A percentile compares a stretch with the other conserved stretches of the same genome.
phyloP scores from a whole-genome alignment of 2,797 vertebrate species.

The Antrozous pallidus region DNA sequence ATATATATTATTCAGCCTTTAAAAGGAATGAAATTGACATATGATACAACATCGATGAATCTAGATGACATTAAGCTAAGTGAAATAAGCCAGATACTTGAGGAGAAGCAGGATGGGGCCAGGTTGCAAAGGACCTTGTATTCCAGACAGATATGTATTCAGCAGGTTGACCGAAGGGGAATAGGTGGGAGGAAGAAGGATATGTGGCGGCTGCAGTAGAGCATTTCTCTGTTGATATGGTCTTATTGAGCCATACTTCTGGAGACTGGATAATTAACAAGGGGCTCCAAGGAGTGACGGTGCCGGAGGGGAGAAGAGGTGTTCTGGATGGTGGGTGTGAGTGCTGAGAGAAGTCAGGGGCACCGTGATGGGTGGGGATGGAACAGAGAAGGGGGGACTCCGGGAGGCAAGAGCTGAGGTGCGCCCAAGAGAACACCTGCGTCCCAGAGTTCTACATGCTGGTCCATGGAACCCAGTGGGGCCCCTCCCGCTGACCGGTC shows the following conservation, averaged over 20 bases:
- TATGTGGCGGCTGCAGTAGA: neutral
- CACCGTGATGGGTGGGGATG: too few species aligned
- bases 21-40: neutral
- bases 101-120: neutral
- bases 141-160: neutral
- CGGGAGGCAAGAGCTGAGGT: neutral
- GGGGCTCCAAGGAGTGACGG: neutral
- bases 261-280: neutral
- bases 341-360: neutral
- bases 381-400: neutral
- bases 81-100: too few species aligned
- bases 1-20: neutral
- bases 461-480: neutral
- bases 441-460: neutral
- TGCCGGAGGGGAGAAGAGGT: neutral
- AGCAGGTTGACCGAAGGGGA: neutral
- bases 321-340: neutral
- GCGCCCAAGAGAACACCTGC: neutral
- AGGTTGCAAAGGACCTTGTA: neutral
- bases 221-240: neutral
- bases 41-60: too few species aligned
- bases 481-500: neutral
- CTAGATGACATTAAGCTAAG: too few species aligned
- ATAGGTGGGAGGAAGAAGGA: too few species aligned
- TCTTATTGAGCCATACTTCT: neutral